Evolutionary conservation across 2,113 vertebrate species (phyloP).

Genomic region (Myxocyprinus asiaticus): DNA sequence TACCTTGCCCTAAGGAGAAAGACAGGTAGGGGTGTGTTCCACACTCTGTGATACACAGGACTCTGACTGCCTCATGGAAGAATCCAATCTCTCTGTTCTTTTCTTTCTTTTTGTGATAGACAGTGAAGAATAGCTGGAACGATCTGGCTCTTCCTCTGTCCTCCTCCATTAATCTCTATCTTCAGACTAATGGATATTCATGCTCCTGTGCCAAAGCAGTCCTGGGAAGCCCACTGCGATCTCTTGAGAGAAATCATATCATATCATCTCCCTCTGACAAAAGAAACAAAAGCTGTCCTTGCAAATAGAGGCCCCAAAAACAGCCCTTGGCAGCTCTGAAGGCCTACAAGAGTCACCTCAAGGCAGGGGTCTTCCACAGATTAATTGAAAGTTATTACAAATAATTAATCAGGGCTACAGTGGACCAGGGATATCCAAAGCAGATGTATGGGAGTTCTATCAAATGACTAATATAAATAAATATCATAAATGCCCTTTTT

Average conservation of each 20-base stretch:
- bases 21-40: background rate
- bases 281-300: constrained; percentile 68
- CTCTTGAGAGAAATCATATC: constrained; percentile 68
- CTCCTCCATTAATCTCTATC: constrained; percentile 74
- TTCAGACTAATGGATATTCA: constrained; percentile 72
- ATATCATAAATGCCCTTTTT: constrained; percentile 3
- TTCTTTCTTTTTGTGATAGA: constrained; percentile 51
- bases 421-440: constrained; percentile 47
- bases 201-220: constrained; percentile 70
- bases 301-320: constrained; percentile 46
- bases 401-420: constrained; percentile 44
- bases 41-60: too few species aligned
- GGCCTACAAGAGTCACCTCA: constrained; percentile 32
- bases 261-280: constrained; percentile 70
- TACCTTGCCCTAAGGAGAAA: constrained; percentile 41
- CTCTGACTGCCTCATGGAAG: constrained; percentile 25
- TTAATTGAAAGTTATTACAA: constrained; percentile 25
- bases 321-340: constrained; percentile 39
- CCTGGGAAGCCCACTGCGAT: constrained; percentile 58
- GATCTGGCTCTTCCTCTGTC: constrained; percentile 61
- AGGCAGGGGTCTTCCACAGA: constrained; percentile 33
- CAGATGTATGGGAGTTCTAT: constrained; percentile 48
- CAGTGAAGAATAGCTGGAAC: constrained; percentile 46
- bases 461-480: constrained; percentile 31
- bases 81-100: constrained; percentile 38